Conservation (phyloP, 2,113 vertebrate genomes). For the Eurypyga helias region DNA sequence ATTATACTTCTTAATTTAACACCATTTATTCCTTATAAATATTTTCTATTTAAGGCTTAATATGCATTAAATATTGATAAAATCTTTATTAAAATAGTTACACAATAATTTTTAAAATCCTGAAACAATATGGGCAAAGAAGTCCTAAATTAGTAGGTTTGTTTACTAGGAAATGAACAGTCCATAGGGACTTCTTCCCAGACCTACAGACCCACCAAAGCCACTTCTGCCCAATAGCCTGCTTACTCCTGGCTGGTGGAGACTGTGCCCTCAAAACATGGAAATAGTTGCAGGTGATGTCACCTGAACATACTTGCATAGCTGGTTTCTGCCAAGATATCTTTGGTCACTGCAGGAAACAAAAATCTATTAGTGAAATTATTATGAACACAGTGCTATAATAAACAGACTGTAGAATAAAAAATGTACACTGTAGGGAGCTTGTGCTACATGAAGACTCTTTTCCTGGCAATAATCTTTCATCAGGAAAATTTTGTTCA, state of each 20-base stretch:
- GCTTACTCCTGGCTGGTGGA: neutral
- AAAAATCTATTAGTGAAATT: neutral
- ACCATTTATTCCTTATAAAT: constrained; percentile 45
- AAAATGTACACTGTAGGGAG: neutral
- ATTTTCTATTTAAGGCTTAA: constrained; percentile 60
- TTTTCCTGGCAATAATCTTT: neutral
- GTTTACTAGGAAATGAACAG: neutral
- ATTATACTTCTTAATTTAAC: constrained; percentile 17
- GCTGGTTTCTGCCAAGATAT: neutral
- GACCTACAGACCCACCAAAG: neutral
- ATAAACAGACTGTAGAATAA: neutral
- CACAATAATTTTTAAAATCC: neutral
- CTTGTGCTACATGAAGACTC: constrained; percentile 9
- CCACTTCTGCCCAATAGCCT: neutral
- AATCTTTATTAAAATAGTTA: constrained; percentile 34
- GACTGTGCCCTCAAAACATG: neutral
- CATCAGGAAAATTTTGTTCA: neutral
- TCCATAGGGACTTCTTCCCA: neutral
- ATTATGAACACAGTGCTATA: neutral
- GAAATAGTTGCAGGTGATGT: neutral
- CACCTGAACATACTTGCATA: neutral
- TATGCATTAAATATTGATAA: constrained; percentile 35
- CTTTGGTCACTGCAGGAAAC: neutral
- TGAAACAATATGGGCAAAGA: neutral
- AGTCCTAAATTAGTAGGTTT: neutral